Percentiles rank a stretch among this genome's conserved stretches.
These are phyloP conservation scores for Heliocidaris tuberculata DNA, from an alignment of 35 echinoderm and acorn worm species.

Conservation along the genomic window DNA sequence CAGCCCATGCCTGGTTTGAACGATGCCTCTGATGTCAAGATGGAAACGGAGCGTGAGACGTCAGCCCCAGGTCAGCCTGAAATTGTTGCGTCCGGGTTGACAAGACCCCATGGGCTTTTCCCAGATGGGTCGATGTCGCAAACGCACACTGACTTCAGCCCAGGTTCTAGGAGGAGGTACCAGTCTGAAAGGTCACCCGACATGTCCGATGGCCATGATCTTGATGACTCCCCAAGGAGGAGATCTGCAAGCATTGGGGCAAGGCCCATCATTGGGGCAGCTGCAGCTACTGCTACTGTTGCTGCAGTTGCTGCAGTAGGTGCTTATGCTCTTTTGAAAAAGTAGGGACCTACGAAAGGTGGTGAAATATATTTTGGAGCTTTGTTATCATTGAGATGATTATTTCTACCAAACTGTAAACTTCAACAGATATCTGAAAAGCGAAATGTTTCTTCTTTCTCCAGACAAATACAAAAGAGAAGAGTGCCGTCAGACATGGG, in stretches of 20 bases:
- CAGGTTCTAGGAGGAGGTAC: not conserved
- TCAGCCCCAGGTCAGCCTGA: not conserved
- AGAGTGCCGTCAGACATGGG: too few species aligned
- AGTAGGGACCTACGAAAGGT: not conserved
- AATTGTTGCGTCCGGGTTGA: not conserved
- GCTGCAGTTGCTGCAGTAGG: slow-evolving; percentile 11
- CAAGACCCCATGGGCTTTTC: not conserved
- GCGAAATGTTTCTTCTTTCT: too few species aligned
- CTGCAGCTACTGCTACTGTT: slow-evolving; percentile 8
- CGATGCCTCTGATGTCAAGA: not conserved
- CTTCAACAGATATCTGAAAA: too few species aligned
- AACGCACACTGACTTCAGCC: not conserved
- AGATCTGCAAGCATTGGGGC: slow-evolving; percentile 7
- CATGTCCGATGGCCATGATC: not conserved
- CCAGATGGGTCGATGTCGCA: not conserved
- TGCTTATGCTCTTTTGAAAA: slow-evolving; percentile 9
- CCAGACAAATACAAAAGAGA: too few species aligned
- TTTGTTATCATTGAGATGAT: too few species aligned
- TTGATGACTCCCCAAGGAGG: not conserved
- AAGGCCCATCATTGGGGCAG: not conserved
- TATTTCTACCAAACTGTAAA: too few species aligned
- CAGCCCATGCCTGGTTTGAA: not conserved
- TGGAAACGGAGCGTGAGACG: not conserved
- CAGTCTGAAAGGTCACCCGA: not conserved
- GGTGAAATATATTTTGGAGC: too few species aligned